Percentiles rank a stretch among this genome's conserved stretches.
Conservation (phyloP, 2,113 vertebrate genomes). For the Eupsittula cactorum region DNA sequence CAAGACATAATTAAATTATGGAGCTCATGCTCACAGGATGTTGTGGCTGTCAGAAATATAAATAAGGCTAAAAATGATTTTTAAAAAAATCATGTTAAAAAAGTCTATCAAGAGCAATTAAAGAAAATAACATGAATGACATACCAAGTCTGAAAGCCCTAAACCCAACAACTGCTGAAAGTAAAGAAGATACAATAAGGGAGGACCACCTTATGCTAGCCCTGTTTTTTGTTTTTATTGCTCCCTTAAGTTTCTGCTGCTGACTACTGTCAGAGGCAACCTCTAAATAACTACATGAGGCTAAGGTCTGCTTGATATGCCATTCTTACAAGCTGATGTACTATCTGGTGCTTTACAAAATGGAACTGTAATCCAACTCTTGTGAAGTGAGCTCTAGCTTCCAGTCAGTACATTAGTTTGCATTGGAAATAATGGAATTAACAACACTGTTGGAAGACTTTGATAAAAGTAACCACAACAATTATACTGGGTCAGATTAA, state of each 20-base stretch:
- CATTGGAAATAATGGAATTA: background rate
- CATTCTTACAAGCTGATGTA: background rate
- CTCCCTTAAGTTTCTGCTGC: background rate
- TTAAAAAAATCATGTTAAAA: background rate
- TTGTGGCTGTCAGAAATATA: constrained; percentile 45
- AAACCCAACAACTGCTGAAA: background rate
- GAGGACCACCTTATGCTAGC: background rate
- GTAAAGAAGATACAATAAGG: background rate
- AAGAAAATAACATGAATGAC: background rate
- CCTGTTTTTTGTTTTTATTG: background rate
- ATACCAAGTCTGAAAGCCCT: background rate
- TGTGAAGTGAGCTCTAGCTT: background rate
- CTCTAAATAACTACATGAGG: background rate
- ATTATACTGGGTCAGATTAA: background rate
- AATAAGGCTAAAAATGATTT: background rate
- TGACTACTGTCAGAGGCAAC: rapidly evolving
- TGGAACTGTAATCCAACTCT: background rate
- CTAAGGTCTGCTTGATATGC: background rate
- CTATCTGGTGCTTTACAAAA: background rate
- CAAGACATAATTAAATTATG: background rate
- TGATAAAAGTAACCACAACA: background rate
- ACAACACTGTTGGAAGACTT: background rate
- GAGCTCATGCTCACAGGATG: constrained; percentile 18
- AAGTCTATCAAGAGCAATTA: background rate
- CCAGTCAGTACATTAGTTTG: background rate